These are phyloP conservation scores for Lophochroa leadbeateri DNA, from an alignment of 2,113 vertebrate genomes.

Conservation along the genomic window DNA sequence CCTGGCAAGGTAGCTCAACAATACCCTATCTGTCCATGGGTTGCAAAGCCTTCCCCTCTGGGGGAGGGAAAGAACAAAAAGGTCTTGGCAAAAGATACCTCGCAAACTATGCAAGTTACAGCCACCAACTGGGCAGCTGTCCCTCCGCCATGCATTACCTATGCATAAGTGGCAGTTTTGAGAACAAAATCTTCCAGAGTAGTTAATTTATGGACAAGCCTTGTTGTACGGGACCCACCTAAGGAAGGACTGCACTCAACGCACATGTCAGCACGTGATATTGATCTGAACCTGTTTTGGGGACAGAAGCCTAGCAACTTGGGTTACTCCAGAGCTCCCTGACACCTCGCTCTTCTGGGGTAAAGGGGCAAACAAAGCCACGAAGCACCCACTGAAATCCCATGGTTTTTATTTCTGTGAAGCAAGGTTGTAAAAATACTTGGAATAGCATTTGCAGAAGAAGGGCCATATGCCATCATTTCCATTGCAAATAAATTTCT, in stretches of 20 bases:
- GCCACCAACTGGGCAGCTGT: neutral
- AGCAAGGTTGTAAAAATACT: neutral
- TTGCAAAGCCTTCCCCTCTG: neutral
- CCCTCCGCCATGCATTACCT: neutral
- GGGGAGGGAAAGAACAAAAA: neutral
- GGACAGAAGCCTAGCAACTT: neutral
- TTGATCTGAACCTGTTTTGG: accelerated
- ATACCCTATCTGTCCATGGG: neutral
- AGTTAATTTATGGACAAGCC: neutral
- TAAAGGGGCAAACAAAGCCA: neutral
- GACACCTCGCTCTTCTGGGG: neutral
- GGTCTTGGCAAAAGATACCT: neutral
- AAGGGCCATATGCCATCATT: neutral
- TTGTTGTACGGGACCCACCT: neutral
- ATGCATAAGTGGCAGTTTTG: neutral
- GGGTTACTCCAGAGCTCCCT: neutral
- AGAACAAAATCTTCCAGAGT: neutral
- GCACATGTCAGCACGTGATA: accelerated
- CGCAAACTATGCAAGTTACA: accelerated
- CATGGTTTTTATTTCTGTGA: neutral
- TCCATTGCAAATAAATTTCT: neutral
- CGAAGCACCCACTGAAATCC: neutral
- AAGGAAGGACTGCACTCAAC: neutral
- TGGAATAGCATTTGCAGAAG: neutral
- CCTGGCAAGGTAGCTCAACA: slow-evolving; percentile 41